phyloP scores from a whole-genome alignment of 2,113 vertebrate genomes.

The Sylvia atricapilla region DNA sequence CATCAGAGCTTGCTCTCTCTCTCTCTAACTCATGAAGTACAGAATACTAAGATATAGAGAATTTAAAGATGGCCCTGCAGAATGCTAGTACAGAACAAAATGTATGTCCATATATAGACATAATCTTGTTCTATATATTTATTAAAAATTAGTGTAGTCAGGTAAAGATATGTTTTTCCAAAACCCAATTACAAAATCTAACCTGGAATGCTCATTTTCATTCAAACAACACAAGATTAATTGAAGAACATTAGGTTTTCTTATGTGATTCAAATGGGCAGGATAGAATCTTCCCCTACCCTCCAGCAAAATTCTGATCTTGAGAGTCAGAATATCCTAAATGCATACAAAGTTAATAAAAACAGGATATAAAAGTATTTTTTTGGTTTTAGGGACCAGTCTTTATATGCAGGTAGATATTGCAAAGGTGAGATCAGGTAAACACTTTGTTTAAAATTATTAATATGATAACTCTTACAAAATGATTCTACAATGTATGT shows the following conservation, averaged over 20 bases:
- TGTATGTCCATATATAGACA: too few relatives aligned
- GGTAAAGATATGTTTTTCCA: neutral
- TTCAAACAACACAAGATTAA: neutral
- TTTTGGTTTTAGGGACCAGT: neutral
- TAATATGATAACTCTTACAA: neutral
- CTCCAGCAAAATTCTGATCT: neutral
- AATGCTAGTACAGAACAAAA: neutral
- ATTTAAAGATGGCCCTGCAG: neutral
- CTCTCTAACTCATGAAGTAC: neutral
- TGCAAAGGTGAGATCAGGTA: neutral
- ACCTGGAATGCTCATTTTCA: neutral
- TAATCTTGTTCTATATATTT: neutral
- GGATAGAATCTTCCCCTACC: accelerated
- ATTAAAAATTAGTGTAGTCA: neutral
- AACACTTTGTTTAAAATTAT: neutral
- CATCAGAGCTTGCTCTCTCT: neutral
- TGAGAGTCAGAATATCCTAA: neutral
- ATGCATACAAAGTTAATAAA: neutral
- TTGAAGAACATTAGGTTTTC: neutral
- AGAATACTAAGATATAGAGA: neutral
- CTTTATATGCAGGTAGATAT: neutral
- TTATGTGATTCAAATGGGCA: neutral
- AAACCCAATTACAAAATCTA: neutral
- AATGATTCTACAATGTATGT: neutral
- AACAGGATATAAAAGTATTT: neutral